phyloP scores from a whole-genome alignment of 2,113 vertebrate species.

The Hassar affinis region DNA sequence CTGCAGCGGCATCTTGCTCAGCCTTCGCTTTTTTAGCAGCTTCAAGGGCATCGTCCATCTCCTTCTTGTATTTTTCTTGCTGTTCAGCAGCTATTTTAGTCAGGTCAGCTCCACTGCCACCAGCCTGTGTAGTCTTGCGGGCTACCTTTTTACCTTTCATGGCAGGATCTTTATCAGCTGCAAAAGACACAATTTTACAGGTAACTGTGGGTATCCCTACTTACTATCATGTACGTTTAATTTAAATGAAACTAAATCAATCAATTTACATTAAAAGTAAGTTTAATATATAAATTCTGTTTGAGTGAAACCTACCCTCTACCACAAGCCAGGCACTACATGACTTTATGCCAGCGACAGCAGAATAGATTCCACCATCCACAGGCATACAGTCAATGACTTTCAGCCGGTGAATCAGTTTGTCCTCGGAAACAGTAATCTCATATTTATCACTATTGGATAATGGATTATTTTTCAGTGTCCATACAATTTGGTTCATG shows the following conservation, averaged over 20 bases:
- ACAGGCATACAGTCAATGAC: slow-evolving; percentile 71
- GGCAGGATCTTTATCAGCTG: slow-evolving; percentile 65
- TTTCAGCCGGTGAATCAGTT: slow-evolving; percentile 78
- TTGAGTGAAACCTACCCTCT: slow-evolving; percentile 72
- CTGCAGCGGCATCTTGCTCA: slow-evolving; percentile 59
- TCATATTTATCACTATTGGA: slow-evolving; percentile 70
- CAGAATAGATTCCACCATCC: slow-evolving; percentile 81
- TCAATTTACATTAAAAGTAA: background rate
- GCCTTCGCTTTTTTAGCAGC: slow-evolving; percentile 60
- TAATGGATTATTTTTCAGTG: slow-evolving; percentile 69
- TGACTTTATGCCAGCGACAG: slow-evolving; percentile 75
- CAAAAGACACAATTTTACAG: background rate
- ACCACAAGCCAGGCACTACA: slow-evolving; percentile 85
- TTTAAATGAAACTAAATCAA: background rate
- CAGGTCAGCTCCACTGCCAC: slow-evolving; percentile 59
- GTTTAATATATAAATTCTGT: background rate
- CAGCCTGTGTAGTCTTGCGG: slow-evolving; percentile 67
- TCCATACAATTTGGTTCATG: slow-evolving; percentile 73
- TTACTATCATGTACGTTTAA: background rate
- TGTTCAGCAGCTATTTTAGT: slow-evolving; percentile 67
- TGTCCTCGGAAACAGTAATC: slow-evolving; percentile 75
- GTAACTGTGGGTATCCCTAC: background rate
- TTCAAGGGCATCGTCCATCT: slow-evolving; percentile 62
- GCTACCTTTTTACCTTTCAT: slow-evolving; percentile 64
- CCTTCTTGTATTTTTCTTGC: slow-evolving; percentile 64